Conservation (phyloP, 2,888 invertebrate genomes). For the Apotomis turbidana region DNA sequence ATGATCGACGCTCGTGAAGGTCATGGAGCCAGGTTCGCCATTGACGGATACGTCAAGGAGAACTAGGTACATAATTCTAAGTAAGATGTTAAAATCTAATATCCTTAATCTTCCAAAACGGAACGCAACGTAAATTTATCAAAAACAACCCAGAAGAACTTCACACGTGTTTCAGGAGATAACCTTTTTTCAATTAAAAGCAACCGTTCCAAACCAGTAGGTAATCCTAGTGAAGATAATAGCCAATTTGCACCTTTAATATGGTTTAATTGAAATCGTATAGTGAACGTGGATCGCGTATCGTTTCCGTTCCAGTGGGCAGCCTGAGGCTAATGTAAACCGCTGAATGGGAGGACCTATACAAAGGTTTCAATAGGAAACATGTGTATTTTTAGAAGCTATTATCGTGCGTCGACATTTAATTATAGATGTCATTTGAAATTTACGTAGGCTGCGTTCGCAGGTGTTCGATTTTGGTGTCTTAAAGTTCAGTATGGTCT, state of each 20-base stretch:
- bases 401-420: constrained; percentile 23
- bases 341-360: neutral
- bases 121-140: no score
- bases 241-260: constrained; percentile 8
- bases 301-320: constrained; percentile 13
- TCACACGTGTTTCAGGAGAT: no score
- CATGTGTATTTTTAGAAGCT: constrained; percentile 28
- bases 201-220: neutral
- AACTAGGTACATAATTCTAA: no score
- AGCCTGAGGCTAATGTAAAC: constrained; percentile 8
- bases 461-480: neutral
- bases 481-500: no score
- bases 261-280: constrained; percentile 21
- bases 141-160: no score
- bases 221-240: neutral
- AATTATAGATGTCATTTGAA: constrained; percentile 11
- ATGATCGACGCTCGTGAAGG: no score
- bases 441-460: constrained; percentile 3
- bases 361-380: constrained; percentile 24
- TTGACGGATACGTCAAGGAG: no score
- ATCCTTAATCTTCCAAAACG: no score
- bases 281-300: neutral
- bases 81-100: no score
- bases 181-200: neutral
- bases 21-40: no score